Percentiles rank a stretch among this genome's conserved stretches.
Evolutionary conservation across 2,113 vertebrate genomes (phyloP).

Genomic region (Upupa epops): DNA sequence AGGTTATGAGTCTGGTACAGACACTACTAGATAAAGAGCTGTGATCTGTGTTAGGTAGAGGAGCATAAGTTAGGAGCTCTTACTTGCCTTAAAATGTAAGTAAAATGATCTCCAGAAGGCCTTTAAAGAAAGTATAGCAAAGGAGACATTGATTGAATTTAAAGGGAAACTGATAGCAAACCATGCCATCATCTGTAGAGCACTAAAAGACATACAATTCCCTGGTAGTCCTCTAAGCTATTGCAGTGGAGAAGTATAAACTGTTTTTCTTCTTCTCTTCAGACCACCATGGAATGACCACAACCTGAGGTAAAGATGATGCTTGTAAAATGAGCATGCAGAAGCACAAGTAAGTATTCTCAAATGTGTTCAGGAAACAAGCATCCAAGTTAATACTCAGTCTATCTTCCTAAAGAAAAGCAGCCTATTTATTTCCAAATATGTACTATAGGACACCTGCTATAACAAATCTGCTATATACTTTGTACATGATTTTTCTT

Average conservation of each 20-base stretch:
- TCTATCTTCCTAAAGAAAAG: neutral
- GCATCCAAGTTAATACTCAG: neutral
- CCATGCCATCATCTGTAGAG: neutral
- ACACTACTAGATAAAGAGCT: neutral
- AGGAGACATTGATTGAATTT: neutral
- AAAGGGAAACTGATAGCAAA: neutral
- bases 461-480: neutral
- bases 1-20: neutral
- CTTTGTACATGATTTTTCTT: rapidly evolving
- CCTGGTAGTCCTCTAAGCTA: neutral
- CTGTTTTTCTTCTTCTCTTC: neutral
- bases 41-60: neutral
- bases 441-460: neutral
- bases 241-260: neutral
- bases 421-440: neutral
- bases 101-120: neutral
- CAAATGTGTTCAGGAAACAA: neutral
- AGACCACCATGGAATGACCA: neutral
- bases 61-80: neutral
- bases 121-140: neutral
- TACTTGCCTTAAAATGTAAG: neutral
- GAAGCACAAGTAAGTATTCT: neutral
- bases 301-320: neutral
- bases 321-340: neutral
- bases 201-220: neutral